Evolutionary conservation across 2,888 invertebrate species (phyloP).

Genomic region (Napeogenes sylphis): DNA sequence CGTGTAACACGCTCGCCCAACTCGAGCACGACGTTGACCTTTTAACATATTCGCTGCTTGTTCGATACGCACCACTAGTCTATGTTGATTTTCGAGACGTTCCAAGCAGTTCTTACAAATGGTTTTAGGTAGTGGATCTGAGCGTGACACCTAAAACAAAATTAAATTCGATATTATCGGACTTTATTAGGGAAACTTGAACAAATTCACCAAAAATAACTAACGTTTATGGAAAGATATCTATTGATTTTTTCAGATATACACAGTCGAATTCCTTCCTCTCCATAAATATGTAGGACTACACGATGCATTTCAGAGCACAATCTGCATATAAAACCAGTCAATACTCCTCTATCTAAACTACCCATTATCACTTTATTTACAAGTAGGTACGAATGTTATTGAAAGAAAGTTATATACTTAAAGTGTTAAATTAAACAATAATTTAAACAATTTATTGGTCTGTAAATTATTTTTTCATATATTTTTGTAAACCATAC

Average conservation of each 20-base stretch:
- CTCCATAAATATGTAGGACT: slow-evolving; percentile 90
- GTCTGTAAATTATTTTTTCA: not conserved
- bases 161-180: slow-evolving; percentile 9
- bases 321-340: slow-evolving; percentile 90
- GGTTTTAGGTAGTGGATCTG: slow-evolving; percentile 84
- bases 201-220: slow-evolving; percentile 37
- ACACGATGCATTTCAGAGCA: slow-evolving; percentile 91
- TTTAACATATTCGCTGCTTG: slow-evolving; percentile 64
- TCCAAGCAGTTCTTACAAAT: slow-evolving; percentile 79
- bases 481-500: not conserved
- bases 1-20: slow-evolving; percentile 41
- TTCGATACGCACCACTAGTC: slow-evolving; percentile 67
- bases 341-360: slow-evolving; percentile 86
- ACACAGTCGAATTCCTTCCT: slow-evolving; percentile 85
- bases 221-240: slow-evolving; percentile 88
- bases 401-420: slow-evolving; percentile 1
- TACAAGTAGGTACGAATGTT: not conserved
- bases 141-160: slow-evolving; percentile 75
- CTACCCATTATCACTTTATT: slow-evolving; percentile 82
- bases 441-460: slow-evolving; percentile 2
- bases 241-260: slow-evolving; percentile 88
- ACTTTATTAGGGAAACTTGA: not conserved
- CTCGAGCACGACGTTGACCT: slow-evolving; percentile 49
- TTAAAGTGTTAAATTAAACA: slow-evolving; percentile 12
- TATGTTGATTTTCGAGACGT: slow-evolving; percentile 78